These are phyloP conservation scores for Premnoplex brunnescens DNA, from an alignment of 2,797 vertebrate species.

Conservation along the genomic window DNA sequence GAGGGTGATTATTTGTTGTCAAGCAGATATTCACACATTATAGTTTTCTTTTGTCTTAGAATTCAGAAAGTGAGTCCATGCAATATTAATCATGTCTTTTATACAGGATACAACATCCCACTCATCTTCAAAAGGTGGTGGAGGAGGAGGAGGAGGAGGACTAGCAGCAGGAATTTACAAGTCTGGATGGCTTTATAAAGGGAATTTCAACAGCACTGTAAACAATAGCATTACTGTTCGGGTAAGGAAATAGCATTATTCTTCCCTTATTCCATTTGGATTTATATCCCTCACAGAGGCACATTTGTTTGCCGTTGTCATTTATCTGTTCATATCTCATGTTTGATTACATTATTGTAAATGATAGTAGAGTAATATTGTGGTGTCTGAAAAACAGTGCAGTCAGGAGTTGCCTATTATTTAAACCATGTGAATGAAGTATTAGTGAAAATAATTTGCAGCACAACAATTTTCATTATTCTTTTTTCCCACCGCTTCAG, in stretches of 20 bases:
- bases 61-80: background rate
- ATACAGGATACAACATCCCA: constrained; percentile 93
- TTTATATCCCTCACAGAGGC: background rate
- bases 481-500: constrained; percentile 69
- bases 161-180: constrained; percentile 88
- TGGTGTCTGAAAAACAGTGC: background rate
- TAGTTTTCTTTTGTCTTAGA: background rate
- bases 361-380: background rate
- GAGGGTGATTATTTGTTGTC: background rate
- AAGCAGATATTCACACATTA: background rate
- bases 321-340: background rate
- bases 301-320: background rate
- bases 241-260: constrained; percentile 78
- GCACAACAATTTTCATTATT: background rate
- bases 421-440: background rate
- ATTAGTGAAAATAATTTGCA: background rate
- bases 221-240: constrained; percentile 97
- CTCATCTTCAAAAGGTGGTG: constrained; percentile 98
- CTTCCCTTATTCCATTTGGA: background rate
- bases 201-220: constrained; percentile 98
- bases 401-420: background rate
- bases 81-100: constrained; percentile 39
- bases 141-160: constrained; percentile 81
- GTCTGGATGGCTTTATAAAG: constrained; percentile 98
- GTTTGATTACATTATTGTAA: constrained; percentile 4